Evolutionary conservation across 2,888 invertebrate genomes (phyloP).

Genomic region (Drosophila mimetica): DNA sequence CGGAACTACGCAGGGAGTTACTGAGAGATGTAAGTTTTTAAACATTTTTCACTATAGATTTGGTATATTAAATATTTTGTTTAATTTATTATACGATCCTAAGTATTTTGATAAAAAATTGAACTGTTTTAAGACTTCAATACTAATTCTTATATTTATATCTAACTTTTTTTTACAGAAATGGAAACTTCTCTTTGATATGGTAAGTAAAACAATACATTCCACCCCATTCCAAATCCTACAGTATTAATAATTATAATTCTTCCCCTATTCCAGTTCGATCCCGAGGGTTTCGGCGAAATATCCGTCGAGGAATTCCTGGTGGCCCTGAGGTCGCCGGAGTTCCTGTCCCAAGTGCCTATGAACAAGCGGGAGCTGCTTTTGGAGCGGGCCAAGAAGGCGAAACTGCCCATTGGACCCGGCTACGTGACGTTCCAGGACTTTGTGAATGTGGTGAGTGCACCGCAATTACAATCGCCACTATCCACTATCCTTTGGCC

Average conservation of each 20-base stretch:
- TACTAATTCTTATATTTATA: no score
- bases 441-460: slow-evolving; percentile 96
- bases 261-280: slow-evolving; percentile 87
- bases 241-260: not conserved
- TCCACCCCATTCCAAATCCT: not conserved
- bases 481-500: slow-evolving; percentile 12
- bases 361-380: slow-evolving; percentile 91
- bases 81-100: no score
- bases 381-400: slow-evolving; percentile 89
- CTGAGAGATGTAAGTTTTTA: slow-evolving; percentile 90
- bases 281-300: slow-evolving; percentile 96
- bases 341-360: slow-evolving; percentile 91
- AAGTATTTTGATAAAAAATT: no score
- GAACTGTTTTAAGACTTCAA: no score
- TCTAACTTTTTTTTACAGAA: slow-evolving; percentile 86
- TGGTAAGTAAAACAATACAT: slow-evolving; percentile 86
- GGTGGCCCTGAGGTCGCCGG: slow-evolving; percentile 90
- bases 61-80: no score
- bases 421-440: slow-evolving; percentile 96
- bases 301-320: slow-evolving; percentile 94
- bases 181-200: slow-evolving; percentile 95
- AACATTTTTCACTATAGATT: no score
- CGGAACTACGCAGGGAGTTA: slow-evolving; percentile 90
- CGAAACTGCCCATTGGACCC: slow-evolving; percentile 86
- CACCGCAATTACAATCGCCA: slow-evolving; percentile 24